Base-by-base conservation (phyloP, 1,140 invertebrate species). In the Papilio machaon region DNA sequence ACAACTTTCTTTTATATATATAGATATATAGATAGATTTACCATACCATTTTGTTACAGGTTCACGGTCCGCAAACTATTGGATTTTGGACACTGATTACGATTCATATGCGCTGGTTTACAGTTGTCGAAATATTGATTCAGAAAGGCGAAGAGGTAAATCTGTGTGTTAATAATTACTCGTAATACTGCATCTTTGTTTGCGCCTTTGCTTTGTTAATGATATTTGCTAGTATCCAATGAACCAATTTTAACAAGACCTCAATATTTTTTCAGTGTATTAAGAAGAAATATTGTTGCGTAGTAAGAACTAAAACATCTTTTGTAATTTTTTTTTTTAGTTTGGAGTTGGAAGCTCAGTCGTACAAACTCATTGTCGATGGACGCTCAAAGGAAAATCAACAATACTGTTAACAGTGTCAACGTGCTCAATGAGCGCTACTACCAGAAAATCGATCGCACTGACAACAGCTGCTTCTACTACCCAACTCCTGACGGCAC, bases 51-150 rank as follows among this genome's bases (percentile, higher is more conserved):
- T 81, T 43, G 52, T 87, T 90, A 64, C 81, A 92, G 91, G 82
- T 6, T 17, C 83, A 10, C 78, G 80, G 38, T 81, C 82, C 43
- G 83, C 88, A 6, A 83, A 89, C n/a, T 91, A 91, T 77, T 92
- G 90, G 90, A 86, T 94, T 19, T 82, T 94, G 49, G 88, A 87
- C 38, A 94, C 92, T 0, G 90, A 94, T 70, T 94, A 95, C 75
- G 84, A 84, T 19, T 81, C 84, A 1, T 95, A 89, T 38, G 87
- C 92, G 0, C 76, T 95, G 8, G 92, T 94, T 0, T 95, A 95
- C 79, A 87, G 88, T 17, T 95, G 94, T 80, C 82, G 81, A 2
- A 89, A 94, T 64, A 54, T 91, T 0, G 80, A 83, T 52, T 82
- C 67, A 9, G 79, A 91, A 30, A 80, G 82, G 80, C 85, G 90